These are phyloP conservation scores for Cenopis cana DNA, from an alignment of 2,888 invertebrate species.

Conservation along the genomic window DNA sequence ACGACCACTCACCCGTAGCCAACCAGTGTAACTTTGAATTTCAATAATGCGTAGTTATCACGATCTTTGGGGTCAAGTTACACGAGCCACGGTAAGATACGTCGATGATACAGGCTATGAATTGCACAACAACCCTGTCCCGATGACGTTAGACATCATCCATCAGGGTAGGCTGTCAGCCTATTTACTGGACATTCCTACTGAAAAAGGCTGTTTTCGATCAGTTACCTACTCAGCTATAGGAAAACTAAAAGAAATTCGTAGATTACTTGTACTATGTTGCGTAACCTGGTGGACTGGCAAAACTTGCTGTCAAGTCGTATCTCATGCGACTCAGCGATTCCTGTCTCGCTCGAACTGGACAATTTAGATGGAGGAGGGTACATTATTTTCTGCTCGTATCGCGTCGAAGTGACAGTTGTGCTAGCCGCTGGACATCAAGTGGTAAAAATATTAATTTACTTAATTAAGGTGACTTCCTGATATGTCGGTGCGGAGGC, in stretches of 20 bases:
- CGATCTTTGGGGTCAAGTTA: neutral
- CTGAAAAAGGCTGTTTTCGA: neutral
- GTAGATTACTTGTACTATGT: neutral
- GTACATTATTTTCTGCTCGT: too few relatives aligned
- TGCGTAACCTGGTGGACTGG: neutral
- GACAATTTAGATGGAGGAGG: too few relatives aligned
- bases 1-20: neutral
- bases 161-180: constrained; percentile 4
- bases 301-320: too few relatives aligned
- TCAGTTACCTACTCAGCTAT: neutral
- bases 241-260: neutral
- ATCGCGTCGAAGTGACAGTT: too few relatives aligned
- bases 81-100: neutral
- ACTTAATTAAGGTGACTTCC: too few relatives aligned
- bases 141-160: neutral
- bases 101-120: neutral
- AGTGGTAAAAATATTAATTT: too few relatives aligned
- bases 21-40: neutral
- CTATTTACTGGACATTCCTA: constrained; percentile 4
- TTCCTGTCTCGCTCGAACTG: too few relatives aligned
- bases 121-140: neutral
- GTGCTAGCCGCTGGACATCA: too few relatives aligned
- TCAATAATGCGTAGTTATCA: neutral
- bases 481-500: too few relatives aligned
- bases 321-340: too few relatives aligned